Base-by-base conservation (phyloP, 2,888 invertebrate species). In the Chydorus sphaericus region DNA sequence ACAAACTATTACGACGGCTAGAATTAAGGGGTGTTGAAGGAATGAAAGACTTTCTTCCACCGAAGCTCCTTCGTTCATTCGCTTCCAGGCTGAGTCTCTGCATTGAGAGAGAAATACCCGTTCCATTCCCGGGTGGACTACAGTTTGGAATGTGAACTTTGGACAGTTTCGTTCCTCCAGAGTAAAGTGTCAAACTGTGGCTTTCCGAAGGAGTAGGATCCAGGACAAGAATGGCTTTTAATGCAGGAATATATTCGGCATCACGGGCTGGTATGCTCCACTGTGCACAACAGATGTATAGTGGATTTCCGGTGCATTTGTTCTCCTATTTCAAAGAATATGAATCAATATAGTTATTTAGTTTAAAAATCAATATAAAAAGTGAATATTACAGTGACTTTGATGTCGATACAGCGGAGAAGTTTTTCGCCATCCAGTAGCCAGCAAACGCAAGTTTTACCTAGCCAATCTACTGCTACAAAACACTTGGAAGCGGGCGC, bases 91-190 rank as follows among this genome's bases (percentile, higher is more conserved):
- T 69, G 66, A 49, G 66, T 62, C 49, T 69, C 66, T n/a, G 66
- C 61, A 60, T 67, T 70, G 28, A 71, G 64, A 38, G 72, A 65
- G 48, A 73, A 66, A 61, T 70, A 74, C 48, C 74, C 74, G n/a
- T 36, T 4, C 33, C 31, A n/a, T n/a, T n/a, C 11, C 8, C 30
- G 1, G 36, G 26, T 11, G 33, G 33, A 14, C 33, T 31, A 16
- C 23, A 26, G 16, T 33, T 52, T 10, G 55, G 55, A 8, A 55
- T 37, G 55, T 55, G 55, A 49, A 93, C 79, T 72, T 89, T 89
- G 1, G 88, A 88, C 50, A 93, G 83, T 62, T 82, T 77, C 56
- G 77, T 78, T 14, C 80, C 76, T 5, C 93, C 93, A 0, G 89
- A 88, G 68, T 92, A 92, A 55, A 94, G 71, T 36, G 82, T 78